Conservation (phyloP, 2,888 invertebrate species). For the Caenorhabditis imperialis region DNA sequence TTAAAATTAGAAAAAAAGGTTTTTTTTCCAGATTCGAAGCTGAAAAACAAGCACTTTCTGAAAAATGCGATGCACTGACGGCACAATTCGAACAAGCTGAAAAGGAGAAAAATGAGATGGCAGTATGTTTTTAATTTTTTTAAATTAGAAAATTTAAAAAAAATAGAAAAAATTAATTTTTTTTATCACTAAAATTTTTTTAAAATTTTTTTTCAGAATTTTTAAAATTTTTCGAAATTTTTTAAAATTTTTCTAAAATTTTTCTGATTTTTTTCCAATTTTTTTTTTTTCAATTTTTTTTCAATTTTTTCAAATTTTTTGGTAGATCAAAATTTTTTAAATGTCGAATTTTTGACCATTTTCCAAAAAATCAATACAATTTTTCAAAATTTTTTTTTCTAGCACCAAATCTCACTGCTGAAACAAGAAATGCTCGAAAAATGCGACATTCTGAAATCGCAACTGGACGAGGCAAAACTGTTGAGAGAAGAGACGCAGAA, state of each 20-base stretch:
- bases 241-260: neutral
- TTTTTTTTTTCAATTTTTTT: no score
- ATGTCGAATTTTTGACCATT: no score
- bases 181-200: neutral
- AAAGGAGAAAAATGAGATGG: conserved; percentile 44
- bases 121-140: conserved; percentile 10
- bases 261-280: no score
- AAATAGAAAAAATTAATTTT: neutral
- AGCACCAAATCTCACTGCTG: conserved; percentile 31
- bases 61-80: conserved; percentile 42
- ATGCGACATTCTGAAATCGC: conserved; percentile 31
- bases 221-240: neutral
- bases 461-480: conserved; percentile 39
- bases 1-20: conserved; percentile 4
- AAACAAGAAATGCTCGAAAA: conserved; percentile 47
- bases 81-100: conserved; percentile 26
- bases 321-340: no score
- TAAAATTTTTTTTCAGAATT: neutral
- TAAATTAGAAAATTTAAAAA: conserved; percentile 4
- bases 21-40: conserved; percentile 41
- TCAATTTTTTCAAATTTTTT: no score
- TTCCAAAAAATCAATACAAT: neutral
- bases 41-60: conserved; percentile 26
- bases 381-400: conserved; percentile 13
- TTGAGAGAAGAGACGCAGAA: conserved; percentile 42